These are phyloP conservation scores for Leptinotarsa juncta DNA, from an alignment of 2,888 invertebrate genomes.

Conservation along the genomic window DNA sequence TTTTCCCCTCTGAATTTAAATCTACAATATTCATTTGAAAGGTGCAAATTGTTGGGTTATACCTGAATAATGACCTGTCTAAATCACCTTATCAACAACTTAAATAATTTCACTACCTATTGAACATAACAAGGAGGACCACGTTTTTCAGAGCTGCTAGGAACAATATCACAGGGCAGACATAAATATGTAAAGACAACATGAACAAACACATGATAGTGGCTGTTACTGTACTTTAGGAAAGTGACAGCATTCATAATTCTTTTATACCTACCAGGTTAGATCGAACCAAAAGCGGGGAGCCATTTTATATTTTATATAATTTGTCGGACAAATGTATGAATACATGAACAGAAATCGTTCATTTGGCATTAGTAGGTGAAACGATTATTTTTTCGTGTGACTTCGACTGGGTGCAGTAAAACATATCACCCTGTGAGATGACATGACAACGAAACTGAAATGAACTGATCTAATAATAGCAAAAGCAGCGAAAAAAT, in stretches of 20 bases:
- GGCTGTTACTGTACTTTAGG: background rate
- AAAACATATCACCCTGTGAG: slow-evolving; percentile 37
- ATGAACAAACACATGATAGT: background rate
- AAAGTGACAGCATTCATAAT: background rate
- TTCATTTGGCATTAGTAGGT: background rate
- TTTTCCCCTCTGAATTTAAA: background rate
- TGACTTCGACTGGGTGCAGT: slow-evolving; percentile 19
- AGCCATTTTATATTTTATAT: slow-evolving; percentile 12
- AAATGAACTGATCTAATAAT: slow-evolving; percentile 34
- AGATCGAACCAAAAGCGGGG: background rate
- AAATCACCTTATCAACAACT: background rate
- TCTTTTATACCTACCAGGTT: background rate
- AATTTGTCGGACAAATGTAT: background rate
- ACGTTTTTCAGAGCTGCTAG: background rate
- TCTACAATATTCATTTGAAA: background rate
- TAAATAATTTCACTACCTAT: background rate
- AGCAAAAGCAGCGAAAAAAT: slow-evolving; percentile 27
- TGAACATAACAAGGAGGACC: background rate
- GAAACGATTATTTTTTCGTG: background rate
- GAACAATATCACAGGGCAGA: background rate
- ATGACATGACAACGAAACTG: slow-evolving; percentile 36
- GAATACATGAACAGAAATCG: background rate
- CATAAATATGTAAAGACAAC: too few relatives aligned
- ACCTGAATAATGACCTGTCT: background rate
- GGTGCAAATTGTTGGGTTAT: background rate